A percentile compares a stretch with the other conserved stretches of the same genome.
phyloP scores from a whole-genome alignment of 2,888 invertebrate species.

The Pimpla rufipes region DNA sequence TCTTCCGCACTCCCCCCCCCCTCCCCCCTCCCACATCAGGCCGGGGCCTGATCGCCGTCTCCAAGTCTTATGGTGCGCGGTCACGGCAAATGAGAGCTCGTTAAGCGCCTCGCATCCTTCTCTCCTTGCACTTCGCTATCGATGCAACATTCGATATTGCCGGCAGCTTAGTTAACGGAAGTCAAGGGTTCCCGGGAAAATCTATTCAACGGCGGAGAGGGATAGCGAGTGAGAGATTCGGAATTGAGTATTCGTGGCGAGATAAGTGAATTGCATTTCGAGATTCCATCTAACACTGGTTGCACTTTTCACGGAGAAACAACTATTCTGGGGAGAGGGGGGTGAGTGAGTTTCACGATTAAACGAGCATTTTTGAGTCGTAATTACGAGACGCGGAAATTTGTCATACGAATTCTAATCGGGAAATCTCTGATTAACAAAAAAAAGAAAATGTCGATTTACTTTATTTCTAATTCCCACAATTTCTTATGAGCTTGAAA shows the following conservation, averaged over 20 bases:
- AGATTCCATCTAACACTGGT: background rate
- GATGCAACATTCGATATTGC: slow-evolving; percentile 51
- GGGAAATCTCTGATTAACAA: too few species aligned
- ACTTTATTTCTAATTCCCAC: too few species aligned
- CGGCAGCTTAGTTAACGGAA: slow-evolving; percentile 54
- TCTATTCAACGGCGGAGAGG: slow-evolving; percentile 36
- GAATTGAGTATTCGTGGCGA: slow-evolving; percentile 8
- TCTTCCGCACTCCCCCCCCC: slow-evolving; percentile 8
- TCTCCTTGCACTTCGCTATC: slow-evolving; percentile 46
- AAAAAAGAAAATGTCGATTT: too few species aligned
- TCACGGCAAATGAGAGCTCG: slow-evolving; percentile 79
- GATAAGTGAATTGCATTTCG: background rate
- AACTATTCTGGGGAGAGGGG: too few species aligned
- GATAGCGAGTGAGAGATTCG: slow-evolving; percentile 10
- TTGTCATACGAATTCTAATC: too few species aligned
- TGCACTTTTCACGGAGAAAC: background rate
- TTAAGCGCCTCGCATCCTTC: slow-evolving; percentile 69
- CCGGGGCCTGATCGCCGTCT: slow-evolving; percentile 56
- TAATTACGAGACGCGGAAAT: too few species aligned
- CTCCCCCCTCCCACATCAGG: slow-evolving; percentile 15
- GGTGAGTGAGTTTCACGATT: too few species aligned
- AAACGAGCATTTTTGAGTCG: too few species aligned
- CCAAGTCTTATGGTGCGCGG: slow-evolving; percentile 78
- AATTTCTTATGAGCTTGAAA: too few species aligned
- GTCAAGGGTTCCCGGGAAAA: slow-evolving; percentile 31